These are phyloP conservation scores for Geophilus truncorum DNA, from an alignment of 2,888 invertebrate species.

Conservation along the genomic window DNA sequence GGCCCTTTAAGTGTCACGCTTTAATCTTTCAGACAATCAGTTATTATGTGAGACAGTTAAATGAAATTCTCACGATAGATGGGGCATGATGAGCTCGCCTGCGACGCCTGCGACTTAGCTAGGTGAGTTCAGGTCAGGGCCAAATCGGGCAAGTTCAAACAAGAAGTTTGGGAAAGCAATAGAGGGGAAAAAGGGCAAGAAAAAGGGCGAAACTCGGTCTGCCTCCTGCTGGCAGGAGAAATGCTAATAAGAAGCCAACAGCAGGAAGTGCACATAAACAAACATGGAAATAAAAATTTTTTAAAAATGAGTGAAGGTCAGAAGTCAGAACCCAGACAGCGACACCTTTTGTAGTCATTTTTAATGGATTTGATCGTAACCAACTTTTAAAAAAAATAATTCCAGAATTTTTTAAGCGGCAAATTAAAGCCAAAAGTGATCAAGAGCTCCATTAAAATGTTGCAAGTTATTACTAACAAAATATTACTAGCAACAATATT, in stretches of 20 bases:
- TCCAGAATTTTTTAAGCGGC: no score
- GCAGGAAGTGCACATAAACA: background rate
- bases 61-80: background rate
- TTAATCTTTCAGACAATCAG: no score
- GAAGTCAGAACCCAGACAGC: background rate
- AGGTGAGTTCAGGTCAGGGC: conserved; percentile 4
- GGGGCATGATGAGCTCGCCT: background rate
- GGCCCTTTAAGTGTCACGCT: no score
- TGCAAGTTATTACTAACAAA: no score
- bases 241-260: background rate
- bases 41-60: background rate
- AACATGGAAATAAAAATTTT: background rate
- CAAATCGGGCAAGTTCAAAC: background rate
- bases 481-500: no score
- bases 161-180: background rate
- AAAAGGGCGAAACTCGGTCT: background rate
- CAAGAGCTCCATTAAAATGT: no score
- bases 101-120: background rate
- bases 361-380: no score
- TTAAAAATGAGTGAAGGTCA: background rate
- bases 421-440: no score
- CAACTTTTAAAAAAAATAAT: no score
- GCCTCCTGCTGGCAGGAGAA: background rate
- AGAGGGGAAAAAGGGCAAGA: background rate
- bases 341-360: no score